Percentiles rank a stretch among this genome's conserved stretches.
Evolutionary conservation across 2,888 invertebrate species (phyloP).

Genomic region (Agrotis ipsilon): DNA sequence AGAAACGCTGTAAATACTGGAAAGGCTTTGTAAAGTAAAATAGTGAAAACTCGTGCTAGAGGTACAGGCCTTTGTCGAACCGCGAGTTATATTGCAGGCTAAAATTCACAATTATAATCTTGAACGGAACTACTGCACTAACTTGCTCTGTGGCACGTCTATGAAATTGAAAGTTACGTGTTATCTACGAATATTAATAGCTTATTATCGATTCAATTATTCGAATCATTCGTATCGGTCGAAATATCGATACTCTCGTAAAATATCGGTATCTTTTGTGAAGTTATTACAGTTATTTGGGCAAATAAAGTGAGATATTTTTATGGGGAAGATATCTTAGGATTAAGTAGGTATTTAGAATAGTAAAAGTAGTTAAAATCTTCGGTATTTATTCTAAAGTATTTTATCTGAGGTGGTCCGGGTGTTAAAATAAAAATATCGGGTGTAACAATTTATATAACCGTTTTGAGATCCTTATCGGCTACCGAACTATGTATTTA

Average conservation of each 20-base stretch:
- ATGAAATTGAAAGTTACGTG: conserved; percentile 62
- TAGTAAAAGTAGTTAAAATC: conserved; percentile 31
- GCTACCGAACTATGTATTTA: not conserved
- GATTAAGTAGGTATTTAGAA: conserved; percentile 27
- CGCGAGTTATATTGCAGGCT: too few relatives aligned
- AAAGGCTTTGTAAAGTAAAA: too few relatives aligned
- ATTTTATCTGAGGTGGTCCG: conserved; percentile 34
- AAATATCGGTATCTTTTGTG: conserved; percentile 59
- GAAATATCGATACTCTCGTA: conserved; percentile 41
- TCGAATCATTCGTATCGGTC: conserved; percentile 64
- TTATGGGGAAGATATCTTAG: conserved; percentile 50
- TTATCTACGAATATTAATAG: conserved; percentile 64
- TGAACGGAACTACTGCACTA: conserved; percentile 2
- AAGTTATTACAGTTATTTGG: conserved; percentile 46
- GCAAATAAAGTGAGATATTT: conserved; percentile 65
- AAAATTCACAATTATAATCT: too few relatives aligned
- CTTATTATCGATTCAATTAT: conserved; percentile 67
- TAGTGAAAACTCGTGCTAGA: too few relatives aligned
- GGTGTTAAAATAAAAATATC: conserved; percentile 35
- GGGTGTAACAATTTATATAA: conserved; percentile 39
- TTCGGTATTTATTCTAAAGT: conserved; percentile 6
- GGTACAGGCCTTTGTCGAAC: too few relatives aligned
- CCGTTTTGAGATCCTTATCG: conserved; percentile 19
- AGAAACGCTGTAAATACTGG: too few relatives aligned
- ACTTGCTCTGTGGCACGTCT: conserved; percentile 8